Conservation (phyloP, 2,113 vertebrate species). For the Holacanthus passer region DNA sequence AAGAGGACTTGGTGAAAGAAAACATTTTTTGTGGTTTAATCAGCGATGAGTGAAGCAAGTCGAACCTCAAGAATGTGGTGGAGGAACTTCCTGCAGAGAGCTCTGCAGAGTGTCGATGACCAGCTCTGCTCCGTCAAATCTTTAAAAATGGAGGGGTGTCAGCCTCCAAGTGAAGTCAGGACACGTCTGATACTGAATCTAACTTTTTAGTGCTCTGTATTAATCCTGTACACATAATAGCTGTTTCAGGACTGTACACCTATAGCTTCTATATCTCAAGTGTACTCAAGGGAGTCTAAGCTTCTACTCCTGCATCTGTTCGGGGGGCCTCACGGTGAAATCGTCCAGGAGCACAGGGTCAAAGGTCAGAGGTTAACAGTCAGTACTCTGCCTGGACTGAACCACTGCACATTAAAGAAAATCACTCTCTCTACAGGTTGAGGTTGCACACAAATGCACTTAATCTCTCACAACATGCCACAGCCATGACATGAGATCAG, state of each 20-base stretch:
- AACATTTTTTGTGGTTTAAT: slow-evolving; percentile 39
- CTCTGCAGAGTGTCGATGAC: not conserved
- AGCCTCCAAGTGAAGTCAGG: not conserved
- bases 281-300: not conserved
- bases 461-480: slow-evolving; percentile 34
- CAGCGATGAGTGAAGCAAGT: slow-evolving; percentile 7
- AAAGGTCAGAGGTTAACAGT: slow-evolving; percentile 58
- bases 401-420: slow-evolving; percentile 36
- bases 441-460: slow-evolving; percentile 35
- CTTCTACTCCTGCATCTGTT: slow-evolving; percentile 12
- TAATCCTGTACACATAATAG: not conserved
- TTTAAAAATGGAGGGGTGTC: not conserved
- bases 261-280: not conserved
- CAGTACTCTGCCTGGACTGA: slow-evolving; percentile 28
- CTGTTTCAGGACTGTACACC: not conserved
- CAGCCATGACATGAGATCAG: slow-evolving; percentile 20
- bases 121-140: slow-evolving; percentile 4
- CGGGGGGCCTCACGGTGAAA: slow-evolving; percentile 11
- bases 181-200: slow-evolving; percentile 9
- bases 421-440: slow-evolving; percentile 39
- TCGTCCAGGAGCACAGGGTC: slow-evolving; percentile 25
- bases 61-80: slow-evolving; percentile 60
- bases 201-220: not conserved
- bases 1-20: not conserved
- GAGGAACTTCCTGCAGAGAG: slow-evolving; percentile 45